Evolutionary conservation across 2,797 vertebrate genomes (phyloP).

Genomic region (Eupleurogrammus muticus): DNA sequence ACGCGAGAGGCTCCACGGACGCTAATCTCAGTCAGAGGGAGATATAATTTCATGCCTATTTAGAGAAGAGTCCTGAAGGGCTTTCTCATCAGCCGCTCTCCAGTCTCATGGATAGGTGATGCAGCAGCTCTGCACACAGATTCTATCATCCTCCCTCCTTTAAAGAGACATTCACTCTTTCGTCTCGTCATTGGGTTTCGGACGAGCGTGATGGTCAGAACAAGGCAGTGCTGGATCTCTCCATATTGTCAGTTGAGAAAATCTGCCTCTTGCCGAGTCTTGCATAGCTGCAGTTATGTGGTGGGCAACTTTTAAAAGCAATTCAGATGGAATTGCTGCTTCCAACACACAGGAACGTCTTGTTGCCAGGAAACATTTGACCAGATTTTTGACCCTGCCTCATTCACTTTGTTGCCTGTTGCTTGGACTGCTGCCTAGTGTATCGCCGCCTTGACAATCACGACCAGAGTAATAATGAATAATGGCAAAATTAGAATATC

Average conservation of each 20-base stretch:
- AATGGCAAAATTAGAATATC: conserved; percentile 71
- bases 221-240: conserved; percentile 19
- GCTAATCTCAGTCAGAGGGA: conserved; percentile 86
- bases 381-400: conserved; percentile 78
- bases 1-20: conserved; percentile 73
- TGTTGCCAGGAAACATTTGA: conserved; percentile 82
- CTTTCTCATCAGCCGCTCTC: conserved; percentile 82
- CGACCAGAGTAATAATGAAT: conserved; percentile 69
- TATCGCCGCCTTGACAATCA: conserved; percentile 69
- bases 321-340: conserved; percentile 68
- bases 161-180: conserved; percentile 77
- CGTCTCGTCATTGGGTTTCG: conserved; percentile 56
- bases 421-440: conserved; percentile 75
- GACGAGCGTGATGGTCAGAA: conserved; percentile 37
- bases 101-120: conserved; percentile 84
- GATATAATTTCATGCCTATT: conserved; percentile 91
- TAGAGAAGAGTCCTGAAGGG: conserved; percentile 86
- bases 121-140: conserved; percentile 78
- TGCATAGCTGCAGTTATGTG: conserved; percentile 61
- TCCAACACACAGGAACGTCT: conserved; percentile 69
- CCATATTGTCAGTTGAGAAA: conserved; percentile 40
- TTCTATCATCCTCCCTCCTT: conserved; percentile 74
- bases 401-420: conserved; percentile 74
- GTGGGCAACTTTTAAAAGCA: conserved; percentile 74
- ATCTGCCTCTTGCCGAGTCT: conserved; percentile 38